Evolutionary conservation across 2,113 vertebrate genomes (phyloP).

Genomic region (Boulengeromyrus knoepffleri): DNA sequence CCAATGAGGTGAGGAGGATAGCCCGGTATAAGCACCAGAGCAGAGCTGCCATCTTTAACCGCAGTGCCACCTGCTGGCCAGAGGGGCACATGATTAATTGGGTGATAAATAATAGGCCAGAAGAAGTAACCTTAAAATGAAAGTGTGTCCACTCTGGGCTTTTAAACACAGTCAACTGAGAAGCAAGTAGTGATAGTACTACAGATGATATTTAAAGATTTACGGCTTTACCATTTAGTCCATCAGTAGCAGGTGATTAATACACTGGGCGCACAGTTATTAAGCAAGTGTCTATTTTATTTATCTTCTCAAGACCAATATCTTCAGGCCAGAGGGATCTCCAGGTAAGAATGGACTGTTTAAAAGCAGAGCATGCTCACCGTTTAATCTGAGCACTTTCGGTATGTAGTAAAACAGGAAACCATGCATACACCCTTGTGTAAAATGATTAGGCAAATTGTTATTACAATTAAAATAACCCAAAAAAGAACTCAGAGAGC

Average conservation of each 20-base stretch:
- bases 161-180: not conserved
- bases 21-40: conserved; percentile 40
- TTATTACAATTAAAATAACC: not conserved
- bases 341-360: not conserved
- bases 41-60: conserved; percentile 42
- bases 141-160: not conserved
- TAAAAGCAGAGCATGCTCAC: not conserved
- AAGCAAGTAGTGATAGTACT: not conserved
- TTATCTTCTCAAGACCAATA: not conserved
- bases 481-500: not conserved
- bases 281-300: not conserved
- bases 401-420: not conserved
- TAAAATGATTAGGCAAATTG: not conserved
- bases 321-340: not conserved
- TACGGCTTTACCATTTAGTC: not conserved
- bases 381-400: not conserved
- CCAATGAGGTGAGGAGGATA: conserved; percentile 40
- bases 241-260: not conserved
- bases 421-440: not conserved
- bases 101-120: not conserved
- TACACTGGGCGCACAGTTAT: not conserved
- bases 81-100: not conserved
- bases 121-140: not conserved
- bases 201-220: not conserved
- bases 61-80: conserved; percentile 45